Base-by-base conservation (phyloP, 1,140 invertebrate genomes). In the Drosophila lini region DNA sequence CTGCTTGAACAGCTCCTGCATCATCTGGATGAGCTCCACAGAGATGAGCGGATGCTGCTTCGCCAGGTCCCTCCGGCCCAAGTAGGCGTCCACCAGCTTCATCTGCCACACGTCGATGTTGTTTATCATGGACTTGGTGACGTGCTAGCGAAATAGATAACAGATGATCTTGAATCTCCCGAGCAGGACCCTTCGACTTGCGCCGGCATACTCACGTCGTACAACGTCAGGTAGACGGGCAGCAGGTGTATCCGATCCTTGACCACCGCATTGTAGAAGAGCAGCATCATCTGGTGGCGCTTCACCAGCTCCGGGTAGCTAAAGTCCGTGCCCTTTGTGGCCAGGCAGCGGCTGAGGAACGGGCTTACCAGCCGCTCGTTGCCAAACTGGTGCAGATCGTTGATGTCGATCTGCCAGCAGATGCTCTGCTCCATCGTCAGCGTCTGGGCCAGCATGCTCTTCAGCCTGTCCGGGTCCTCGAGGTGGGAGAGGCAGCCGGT, bases 401-500 rank as follows among this genome's bases (percentile, higher is more conserved):
- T 95, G 93, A 47, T 95, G 93, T 92, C 84, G 25, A 92, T 80
- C 61, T 92, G 82, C 92, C 92, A 92, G 56, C 91, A 92, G n/a
- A 79, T 78, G 80, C 86, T 92, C 81, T 96, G 95, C 81, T 97
- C 96, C 19, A 96, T 95, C 1, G 96, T 97, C n/a, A 98, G 92
- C 0, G 96, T 96, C 81, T 96, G 96, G 0, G 97, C 96, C 40
- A 98, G 92, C 59, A 98, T 94, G 85, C 96, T 97, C 89, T 96
- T 94, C 90, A 97, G 97, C 15, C 97, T 96, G 91, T 97, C 95
- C 13, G 97, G 97, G 93, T 98, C 97, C 92, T 97, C 96, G 3
- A 95, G 85, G 92, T 98, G 97, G 0, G 97, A 97, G 2, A 98
- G 93, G 92, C 97, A 97, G 3, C 97, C 97, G 15, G 97, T 97